Base-by-base conservation (phyloP, 2,113 vertebrate genomes). In the Nesospiza acunhae region DNA sequence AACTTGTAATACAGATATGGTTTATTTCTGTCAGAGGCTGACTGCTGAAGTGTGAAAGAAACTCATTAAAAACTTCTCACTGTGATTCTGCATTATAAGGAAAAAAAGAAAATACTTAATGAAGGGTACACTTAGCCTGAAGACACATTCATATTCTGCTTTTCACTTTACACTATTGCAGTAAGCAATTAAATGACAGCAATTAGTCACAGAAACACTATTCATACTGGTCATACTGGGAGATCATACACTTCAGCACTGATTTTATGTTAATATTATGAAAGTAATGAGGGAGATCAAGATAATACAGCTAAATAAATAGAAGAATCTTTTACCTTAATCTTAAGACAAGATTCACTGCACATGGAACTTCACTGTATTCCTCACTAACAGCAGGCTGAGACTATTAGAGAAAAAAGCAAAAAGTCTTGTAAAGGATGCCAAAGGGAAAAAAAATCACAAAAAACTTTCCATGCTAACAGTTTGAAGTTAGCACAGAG, bases 291-390 rank as follows among this genome's bases (percentile, higher is more conserved):
- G 77, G 44, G 53, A 90, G 42, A 96, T 80, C 62, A 95, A 60
- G 92, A 95, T 88, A 89, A 64, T 75, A 87, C 13, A 62, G 52
- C 41, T 50, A 88, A 95, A 91, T 72, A 95, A 95, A 93, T 9
- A 93, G 18, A 75, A 56, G 39, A 63, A 46, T 53, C 68, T 84
- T 98, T 99, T 98, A 99, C 99, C 99, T 99, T 98, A 99, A 98
- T 96, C 99, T 98, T 95, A 99, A 98, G 67, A 99, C 99, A 97
- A 99, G 99, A 98, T 99, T 99, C 96, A 99, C 98, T 3, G 98
- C 98, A 64, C 97, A 98, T 59, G 98, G 97, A 95, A 98, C 97
- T 97, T 98, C 98, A 96, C 96, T 98, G 93, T 98, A 98, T 72
- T 98, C 97, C 4, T 97, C 96, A 76, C 97, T 97, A 93, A 98